phyloP scores from a whole-genome alignment of 2,113 vertebrate species.

The Orthonyx spaldingii region DNA sequence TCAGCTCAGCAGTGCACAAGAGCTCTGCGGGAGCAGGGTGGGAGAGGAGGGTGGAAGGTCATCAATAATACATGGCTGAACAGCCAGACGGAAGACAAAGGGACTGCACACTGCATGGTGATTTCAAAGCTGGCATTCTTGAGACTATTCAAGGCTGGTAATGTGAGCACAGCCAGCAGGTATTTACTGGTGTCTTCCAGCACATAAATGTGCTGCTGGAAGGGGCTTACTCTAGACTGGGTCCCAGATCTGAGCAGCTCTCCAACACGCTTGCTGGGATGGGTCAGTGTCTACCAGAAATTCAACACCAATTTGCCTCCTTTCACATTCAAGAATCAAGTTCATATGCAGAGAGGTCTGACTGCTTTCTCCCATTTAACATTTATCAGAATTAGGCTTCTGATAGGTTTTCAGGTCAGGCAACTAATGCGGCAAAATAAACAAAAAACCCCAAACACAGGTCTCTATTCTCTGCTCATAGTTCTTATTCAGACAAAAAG shows the following conservation, averaged over 20 bases:
- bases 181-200: neutral
- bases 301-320: neutral
- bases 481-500: neutral
- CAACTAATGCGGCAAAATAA: neutral
- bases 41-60: neutral
- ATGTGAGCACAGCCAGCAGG: neutral
- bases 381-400: neutral
- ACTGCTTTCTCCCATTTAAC: neutral
- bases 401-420: neutral
- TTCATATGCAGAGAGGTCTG: neutral
- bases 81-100: neutral
- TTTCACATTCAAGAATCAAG: neutral
- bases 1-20: constrained; percentile 33
- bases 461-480: neutral
- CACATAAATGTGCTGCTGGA: neutral
- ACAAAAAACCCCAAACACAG: neutral
- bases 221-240: neutral
- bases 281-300: neutral
- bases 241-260: neutral
- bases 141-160: neutral
- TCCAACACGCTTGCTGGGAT: neutral
- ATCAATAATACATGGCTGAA: constrained; percentile 55
- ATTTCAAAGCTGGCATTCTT: neutral
- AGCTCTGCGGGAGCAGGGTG: neutral
- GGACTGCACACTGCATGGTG: neutral